Conservation (phyloP, 1,140 invertebrate species). For the Stegodyphus mimosarum region DNA sequence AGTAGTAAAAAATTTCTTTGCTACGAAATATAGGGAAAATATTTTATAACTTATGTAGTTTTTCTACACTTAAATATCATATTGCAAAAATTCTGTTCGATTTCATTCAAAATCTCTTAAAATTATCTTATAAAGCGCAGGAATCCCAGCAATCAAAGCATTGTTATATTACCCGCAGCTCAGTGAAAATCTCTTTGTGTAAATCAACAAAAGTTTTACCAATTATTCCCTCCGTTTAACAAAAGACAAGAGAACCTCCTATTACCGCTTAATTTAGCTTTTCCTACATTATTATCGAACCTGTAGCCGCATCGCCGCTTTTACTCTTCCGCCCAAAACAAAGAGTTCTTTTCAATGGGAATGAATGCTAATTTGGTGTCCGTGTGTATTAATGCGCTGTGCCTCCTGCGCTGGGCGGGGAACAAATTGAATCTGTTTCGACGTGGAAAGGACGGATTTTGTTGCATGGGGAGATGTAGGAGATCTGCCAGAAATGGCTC, state of each 20-base stretch:
- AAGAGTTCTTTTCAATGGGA: conserved; percentile 50
- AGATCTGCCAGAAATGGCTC: no score
- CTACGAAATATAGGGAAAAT: no score
- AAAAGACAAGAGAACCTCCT: conserved; percentile 23
- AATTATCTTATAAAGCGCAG: neutral
- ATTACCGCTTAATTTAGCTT: conserved; percentile 15
- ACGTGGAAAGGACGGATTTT: neutral
- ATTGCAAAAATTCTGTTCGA: no score
- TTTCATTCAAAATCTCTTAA: neutral
- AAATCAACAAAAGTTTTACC: conserved; percentile 30
- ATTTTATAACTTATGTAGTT: no score
- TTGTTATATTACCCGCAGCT: conserved; percentile 10
- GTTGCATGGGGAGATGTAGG: neutral
- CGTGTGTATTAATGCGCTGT: conserved; percentile 24
- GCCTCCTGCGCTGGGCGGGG: neutral
- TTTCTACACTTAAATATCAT: no score
- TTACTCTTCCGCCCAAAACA: conserved; percentile 30
- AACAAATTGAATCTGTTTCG: conserved; percentile 20
- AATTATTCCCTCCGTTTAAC: conserved; percentile 53
- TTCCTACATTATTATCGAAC: conserved; percentile 37
- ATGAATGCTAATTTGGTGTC: conserved; percentile 50
- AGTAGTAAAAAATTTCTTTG: no score
- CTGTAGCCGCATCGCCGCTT: conserved; percentile 7
- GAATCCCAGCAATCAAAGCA: neutral
- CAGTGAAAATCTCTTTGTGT: conserved; percentile 38